A percentile compares a stretch with the other conserved stretches of the same genome.
These are phyloP conservation scores for Teleiodes luculella DNA, from an alignment of 2,888 invertebrate species.

Conservation along the genomic window DNA sequence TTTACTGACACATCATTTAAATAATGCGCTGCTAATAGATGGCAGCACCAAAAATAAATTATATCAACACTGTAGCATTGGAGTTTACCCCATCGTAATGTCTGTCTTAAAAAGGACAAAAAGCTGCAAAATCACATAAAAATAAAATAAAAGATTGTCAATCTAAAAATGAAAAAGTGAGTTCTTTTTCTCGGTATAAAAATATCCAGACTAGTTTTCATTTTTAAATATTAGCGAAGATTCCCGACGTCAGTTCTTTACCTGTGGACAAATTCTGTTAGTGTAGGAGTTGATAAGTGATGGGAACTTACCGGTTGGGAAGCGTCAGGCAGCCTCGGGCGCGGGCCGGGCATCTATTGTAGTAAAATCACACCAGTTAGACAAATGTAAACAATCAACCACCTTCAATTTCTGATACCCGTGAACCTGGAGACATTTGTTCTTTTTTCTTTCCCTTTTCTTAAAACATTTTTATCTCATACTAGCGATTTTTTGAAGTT, in stretches of 20 bases:
- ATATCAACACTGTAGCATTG: no score
- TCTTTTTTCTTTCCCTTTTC: background rate
- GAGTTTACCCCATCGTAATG: no score
- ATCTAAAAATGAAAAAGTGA: background rate
- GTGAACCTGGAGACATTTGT: background rate
- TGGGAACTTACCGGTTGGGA: constrained; percentile 52
- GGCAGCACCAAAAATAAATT: no score
- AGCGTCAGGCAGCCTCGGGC: constrained; percentile 38
- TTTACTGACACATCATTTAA: no score
- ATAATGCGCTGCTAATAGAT: no score
- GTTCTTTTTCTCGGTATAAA: background rate
- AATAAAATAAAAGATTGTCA: background rate
- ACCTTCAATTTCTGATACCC: background rate
- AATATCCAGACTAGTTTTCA: background rate
- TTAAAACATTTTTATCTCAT: background rate
- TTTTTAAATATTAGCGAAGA: background rate
- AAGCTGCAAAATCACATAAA: background rate
- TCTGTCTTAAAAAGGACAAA: no score
- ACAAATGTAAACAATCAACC: constrained; percentile 23
- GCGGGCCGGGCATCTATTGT: constrained; percentile 58
- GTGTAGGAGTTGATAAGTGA: constrained; percentile 16
- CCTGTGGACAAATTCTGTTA: constrained; percentile 24
- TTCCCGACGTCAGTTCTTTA: background rate
- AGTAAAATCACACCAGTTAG: constrained; percentile 71
- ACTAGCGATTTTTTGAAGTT: no score